A percentile compares a stretch with the other conserved stretches of the same genome.
Conservation (phyloP, 2,888 invertebrate genomes). For the Brachyptera risi region DNA sequence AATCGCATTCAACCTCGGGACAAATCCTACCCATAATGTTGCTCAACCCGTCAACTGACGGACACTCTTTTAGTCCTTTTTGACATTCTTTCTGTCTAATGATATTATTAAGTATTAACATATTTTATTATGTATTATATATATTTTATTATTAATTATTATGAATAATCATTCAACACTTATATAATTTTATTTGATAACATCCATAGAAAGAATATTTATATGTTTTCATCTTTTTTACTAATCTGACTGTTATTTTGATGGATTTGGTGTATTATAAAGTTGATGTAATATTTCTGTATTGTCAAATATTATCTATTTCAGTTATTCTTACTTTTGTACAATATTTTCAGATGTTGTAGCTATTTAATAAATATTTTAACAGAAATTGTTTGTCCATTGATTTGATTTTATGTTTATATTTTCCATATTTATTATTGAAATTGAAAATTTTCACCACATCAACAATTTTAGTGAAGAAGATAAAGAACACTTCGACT, state of each 20-base stretch:
- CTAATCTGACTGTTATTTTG: constrained; percentile 2
- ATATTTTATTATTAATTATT: constrained; percentile 1
- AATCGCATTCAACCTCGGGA: constrained; percentile 45
- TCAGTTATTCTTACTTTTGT: too few species aligned
- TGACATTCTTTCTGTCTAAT: not conserved
- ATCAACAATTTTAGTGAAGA: too few species aligned
- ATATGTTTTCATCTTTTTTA: not conserved
- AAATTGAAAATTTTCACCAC: too few species aligned
- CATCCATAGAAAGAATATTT: too few species aligned
- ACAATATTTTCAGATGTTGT: too few species aligned
- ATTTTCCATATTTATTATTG: too few species aligned
- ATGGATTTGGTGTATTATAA: constrained; percentile 14
- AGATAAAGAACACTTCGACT: too few species aligned
- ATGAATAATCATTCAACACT: not conserved
- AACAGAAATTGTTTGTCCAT: too few species aligned
- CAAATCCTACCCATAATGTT: constrained; percentile 23
- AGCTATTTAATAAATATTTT: too few species aligned
- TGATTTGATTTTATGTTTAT: too few species aligned
- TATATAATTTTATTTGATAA: constrained; percentile 10
- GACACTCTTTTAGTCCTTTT: not conserved
- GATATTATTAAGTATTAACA: not conserved
- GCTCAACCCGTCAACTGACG: constrained; percentile 31
- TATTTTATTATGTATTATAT: not conserved
- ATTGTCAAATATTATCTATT: too few species aligned
- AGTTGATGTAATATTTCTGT: not conserved